These are phyloP conservation scores for Chondrilla cf. caribensis DNA, from an alignment of 37 sponge, comb jelly and placozoan species.

Conservation along the genomic window DNA sequence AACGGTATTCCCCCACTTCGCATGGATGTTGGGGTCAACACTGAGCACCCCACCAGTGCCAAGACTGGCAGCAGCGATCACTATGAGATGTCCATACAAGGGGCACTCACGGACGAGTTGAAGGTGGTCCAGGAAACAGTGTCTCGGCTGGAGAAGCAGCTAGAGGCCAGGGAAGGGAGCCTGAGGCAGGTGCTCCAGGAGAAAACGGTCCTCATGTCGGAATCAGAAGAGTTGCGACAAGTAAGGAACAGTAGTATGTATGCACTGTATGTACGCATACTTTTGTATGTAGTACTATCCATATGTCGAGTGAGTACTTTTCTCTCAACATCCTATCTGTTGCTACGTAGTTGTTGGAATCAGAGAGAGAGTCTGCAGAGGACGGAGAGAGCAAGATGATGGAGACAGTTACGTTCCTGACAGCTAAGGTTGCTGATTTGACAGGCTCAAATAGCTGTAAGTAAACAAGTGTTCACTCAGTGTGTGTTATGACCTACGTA, in stretches of 20 bases:
- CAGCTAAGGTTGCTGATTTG: constrained; percentile 44
- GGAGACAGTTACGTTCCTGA: constrained; percentile 36
- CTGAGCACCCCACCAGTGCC: background rate
- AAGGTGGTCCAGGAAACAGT: constrained; percentile 18
- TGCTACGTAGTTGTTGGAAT: no score
- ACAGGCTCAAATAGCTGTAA: constrained; percentile 56
- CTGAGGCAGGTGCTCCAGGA: constrained; percentile 15
- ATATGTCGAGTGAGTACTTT: background rate
- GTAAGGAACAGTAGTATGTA: background rate
- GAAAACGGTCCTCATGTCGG: constrained; percentile 28
- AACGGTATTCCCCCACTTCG: no score
- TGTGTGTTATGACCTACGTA: background rate
- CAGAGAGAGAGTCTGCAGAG: constrained; percentile 33
- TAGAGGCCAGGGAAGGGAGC: constrained; percentile 23
- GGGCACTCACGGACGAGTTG: constrained; percentile 70
- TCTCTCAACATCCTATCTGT: no score
- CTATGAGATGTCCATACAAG: constrained; percentile 48
- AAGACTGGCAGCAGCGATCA: background rate
- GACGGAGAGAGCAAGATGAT: constrained; percentile 35
- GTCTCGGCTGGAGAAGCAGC: constrained; percentile 10
- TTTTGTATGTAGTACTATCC: constrained; percentile 10
- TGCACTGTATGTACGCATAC: constrained; percentile 11
- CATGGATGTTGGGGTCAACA: constrained; percentile 38
- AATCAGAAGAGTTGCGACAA: constrained; percentile 32
- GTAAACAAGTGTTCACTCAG: background rate